These are phyloP conservation scores for Diphyllodes magnificus DNA, from an alignment of 2,113 vertebrate species.

Conservation along the genomic window DNA sequence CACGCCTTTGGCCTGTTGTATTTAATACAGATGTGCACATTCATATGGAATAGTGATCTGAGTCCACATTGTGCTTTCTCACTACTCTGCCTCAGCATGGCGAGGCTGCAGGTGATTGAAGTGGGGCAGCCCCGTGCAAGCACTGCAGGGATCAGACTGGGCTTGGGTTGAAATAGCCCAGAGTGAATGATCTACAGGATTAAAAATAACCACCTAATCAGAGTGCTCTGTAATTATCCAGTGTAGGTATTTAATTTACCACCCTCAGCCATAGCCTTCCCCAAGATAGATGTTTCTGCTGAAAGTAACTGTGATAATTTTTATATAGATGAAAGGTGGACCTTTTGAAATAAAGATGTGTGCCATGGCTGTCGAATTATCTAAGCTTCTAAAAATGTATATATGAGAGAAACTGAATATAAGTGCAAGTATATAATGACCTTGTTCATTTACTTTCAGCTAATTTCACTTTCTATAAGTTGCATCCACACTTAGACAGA, in stretches of 20 bases:
- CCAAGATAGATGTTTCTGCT: neutral
- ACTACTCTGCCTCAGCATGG: neutral
- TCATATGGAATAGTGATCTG: fast-evolving
- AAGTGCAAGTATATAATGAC: neutral
- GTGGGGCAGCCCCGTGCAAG: neutral
- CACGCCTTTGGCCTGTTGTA: neutral
- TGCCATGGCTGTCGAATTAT: neutral
- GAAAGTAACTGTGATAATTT: neutral
- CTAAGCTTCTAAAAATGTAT: neutral
- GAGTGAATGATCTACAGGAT: neutral
- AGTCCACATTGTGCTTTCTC: neutral
- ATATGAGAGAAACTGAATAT: neutral
- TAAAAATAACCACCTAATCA: neutral
- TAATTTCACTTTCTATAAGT: constrained; percentile 20
- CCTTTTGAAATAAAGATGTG: neutral
- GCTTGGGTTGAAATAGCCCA: neutral
- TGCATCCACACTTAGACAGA: neutral
- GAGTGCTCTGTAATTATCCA: neutral
- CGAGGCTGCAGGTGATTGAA: neutral
- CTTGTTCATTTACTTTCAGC: constrained; percentile 26
- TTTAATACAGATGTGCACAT: neutral
- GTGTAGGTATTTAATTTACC: neutral
- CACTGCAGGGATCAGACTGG: neutral
- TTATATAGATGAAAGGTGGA: neutral
- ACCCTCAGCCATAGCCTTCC: neutral